Conservation (phyloP, 2,113 vertebrate genomes). For the Thryonomys swinderianus region DNA sequence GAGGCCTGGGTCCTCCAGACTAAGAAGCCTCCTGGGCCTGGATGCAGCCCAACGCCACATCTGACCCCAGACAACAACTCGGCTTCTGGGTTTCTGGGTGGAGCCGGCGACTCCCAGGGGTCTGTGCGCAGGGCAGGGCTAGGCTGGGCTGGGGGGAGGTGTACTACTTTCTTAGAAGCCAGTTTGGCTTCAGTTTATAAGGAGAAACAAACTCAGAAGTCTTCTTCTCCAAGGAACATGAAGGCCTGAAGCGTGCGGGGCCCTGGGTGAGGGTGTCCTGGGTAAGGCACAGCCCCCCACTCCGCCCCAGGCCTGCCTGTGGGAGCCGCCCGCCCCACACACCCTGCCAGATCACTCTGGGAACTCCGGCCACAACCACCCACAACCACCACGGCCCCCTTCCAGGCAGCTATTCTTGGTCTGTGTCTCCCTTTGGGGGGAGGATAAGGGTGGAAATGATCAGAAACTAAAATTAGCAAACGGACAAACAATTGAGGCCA, state of each 20-base stretch:
- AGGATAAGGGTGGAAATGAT: slow-evolving; percentile 71
- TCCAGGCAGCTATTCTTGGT: slow-evolving; percentile 72
- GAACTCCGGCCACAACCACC: slow-evolving; percentile 52
- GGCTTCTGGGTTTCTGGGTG: background rate
- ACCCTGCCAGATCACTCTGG: slow-evolving; percentile 48
- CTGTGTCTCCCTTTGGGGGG: slow-evolving; percentile 73
- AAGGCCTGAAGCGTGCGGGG: background rate
- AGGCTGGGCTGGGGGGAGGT: no score
- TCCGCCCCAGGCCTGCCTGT: background rate
- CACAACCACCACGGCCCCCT: slow-evolving; percentile 40
- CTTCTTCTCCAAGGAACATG: background rate
- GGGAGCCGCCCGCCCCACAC: background rate
- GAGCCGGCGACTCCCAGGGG: background rate
- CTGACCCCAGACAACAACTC: background rate
- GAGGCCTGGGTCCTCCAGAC: background rate
- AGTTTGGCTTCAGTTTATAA: slow-evolving; percentile 40
- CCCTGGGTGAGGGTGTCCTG: background rate
- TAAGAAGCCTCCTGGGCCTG: background rate
- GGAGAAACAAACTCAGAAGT: background rate
- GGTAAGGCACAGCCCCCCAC: background rate
- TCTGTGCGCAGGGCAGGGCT: background rate
- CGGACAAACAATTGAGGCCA: slow-evolving; percentile 76
- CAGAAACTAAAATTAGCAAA: slow-evolving; percentile 78
- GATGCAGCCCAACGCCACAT: background rate
- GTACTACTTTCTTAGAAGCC: background rate